Evolutionary conservation across 1,140 invertebrate species (phyloP).

Genomic region (Apis florea): DNA sequence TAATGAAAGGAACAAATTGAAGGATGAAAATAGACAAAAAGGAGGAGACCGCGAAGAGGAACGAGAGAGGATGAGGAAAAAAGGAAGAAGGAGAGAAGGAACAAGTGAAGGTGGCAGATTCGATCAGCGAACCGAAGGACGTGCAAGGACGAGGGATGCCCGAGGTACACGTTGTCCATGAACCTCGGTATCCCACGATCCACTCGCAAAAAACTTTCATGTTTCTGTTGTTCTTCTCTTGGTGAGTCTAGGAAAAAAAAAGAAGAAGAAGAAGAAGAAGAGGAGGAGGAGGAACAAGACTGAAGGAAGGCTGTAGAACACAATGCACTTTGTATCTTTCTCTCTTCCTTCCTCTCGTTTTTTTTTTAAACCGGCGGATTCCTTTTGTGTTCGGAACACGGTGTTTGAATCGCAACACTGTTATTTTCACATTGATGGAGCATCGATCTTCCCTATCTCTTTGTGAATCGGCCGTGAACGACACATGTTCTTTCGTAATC

Average conservation of each 20-base stretch:
- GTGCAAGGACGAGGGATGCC: constrained; percentile 24
- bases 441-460: background rate
- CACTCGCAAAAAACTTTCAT: constrained; percentile 29
- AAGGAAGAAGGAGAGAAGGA: background rate
- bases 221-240: constrained; percentile 27
- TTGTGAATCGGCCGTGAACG: constrained; percentile 4
- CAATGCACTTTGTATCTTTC: background rate
- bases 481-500: background rate
- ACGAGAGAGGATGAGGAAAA: background rate
- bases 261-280: background rate
- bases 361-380: background rate
- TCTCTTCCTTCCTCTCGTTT: background rate
- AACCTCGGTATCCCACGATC: constrained; percentile 29
- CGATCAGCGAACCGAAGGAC: constrained; percentile 42
- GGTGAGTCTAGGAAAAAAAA: background rate
- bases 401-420: constrained; percentile 1
- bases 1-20: background rate
- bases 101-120: constrained; percentile 19
- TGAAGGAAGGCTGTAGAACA: background rate
- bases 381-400: constrained; percentile 5
- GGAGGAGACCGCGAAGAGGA: background rate
- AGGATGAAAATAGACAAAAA: background rate
- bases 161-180: constrained; percentile 26
- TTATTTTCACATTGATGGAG: background rate
- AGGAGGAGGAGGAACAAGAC: background rate